These are phyloP conservation scores for Onychorhynchus coronatus DNA, from an alignment of 2,113 vertebrate species.

Conservation along the genomic window DNA sequence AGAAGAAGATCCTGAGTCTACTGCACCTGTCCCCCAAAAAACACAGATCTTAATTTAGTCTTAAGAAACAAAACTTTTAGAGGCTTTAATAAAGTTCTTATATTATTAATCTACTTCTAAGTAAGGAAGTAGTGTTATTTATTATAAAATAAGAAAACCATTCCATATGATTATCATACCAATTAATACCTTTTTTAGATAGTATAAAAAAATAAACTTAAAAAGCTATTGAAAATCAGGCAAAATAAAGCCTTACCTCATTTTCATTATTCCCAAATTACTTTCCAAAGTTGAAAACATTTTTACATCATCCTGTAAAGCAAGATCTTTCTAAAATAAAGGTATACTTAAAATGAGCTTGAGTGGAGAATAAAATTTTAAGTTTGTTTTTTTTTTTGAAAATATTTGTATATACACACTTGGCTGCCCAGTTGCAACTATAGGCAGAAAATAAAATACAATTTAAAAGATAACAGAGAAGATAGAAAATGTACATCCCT, in stretches of 20 bases:
- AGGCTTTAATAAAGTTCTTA: not conserved
- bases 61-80: conserved; percentile 16
- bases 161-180: not conserved
- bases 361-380: not conserved
- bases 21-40: conserved; percentile 83
- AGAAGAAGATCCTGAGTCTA: conserved; percentile 87
- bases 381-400: not conserved
- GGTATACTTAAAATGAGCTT: not conserved
- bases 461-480: not conserved
- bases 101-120: conserved; percentile 8
- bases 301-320: conserved; percentile 48
- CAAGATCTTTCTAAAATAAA: conserved; percentile 32
- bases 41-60: conserved; percentile 51
- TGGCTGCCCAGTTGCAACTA: not conserved
- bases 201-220: not conserved
- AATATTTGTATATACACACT: not conserved
- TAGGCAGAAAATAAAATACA: not conserved
- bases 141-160: conserved; percentile 2
- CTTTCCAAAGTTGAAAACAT: conserved; percentile 41
- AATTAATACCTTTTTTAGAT: not conserved
- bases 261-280: conserved; percentile 25
- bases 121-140: not conserved
- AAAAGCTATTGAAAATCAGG: conserved; percentile 19
- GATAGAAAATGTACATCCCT: not conserved
- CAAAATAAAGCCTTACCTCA: conserved; percentile 38